Base-by-base conservation (phyloP, 2,797 vertebrate genomes). In the Eulemur mongoz region DNA sequence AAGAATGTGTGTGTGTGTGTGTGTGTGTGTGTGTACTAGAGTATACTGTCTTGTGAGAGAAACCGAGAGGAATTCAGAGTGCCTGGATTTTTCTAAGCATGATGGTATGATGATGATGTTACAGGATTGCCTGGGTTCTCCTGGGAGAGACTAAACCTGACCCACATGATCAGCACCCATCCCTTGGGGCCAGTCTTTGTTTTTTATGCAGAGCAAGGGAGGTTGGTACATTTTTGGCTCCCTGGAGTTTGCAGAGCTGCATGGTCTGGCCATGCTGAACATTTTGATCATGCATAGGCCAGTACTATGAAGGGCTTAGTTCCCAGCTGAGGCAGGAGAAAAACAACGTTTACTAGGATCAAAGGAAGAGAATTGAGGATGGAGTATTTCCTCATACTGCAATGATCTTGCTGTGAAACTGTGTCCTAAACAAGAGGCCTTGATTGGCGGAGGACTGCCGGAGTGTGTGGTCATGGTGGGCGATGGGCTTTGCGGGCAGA, bases 131-230 rank as follows among this genome's bases (percentile, higher is more conserved):
- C 14, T 61, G 32, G 17, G 30, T 84, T 89, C 48, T 82, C 61
- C 23, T 40, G 57, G 80, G 57, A 2, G 78, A 54, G 65, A 35
- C 25, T 30, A 8, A 69, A 17, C 23, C 15, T 69, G 57, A 63
- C 15, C 25, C 52, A 18, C 4, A 48, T 35, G 17, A 8, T 52
- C 0, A 0, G 54, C 23, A 3, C 9, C 0, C 1, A 7, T 38
- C 23, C 52, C 7, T 23, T 1, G 23, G 67, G 48, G 32, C 4
- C 40, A 12, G 35, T 23, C 84, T 95, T 67, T 43, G 57, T 70
- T 40, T 35, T 22, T 61, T 14, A 12, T 35, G 17, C 73, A 48
- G 59, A 84, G 32, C 13, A 30, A 72, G 32, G 48, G 32, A n/a
- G 7, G 3, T 20, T 11, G 13, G 1, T 38, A 5, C 32, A 57